These are phyloP conservation scores for Copidosoma floridanum DNA, from an alignment of 1,140 invertebrate species.

Conservation along the genomic window DNA sequence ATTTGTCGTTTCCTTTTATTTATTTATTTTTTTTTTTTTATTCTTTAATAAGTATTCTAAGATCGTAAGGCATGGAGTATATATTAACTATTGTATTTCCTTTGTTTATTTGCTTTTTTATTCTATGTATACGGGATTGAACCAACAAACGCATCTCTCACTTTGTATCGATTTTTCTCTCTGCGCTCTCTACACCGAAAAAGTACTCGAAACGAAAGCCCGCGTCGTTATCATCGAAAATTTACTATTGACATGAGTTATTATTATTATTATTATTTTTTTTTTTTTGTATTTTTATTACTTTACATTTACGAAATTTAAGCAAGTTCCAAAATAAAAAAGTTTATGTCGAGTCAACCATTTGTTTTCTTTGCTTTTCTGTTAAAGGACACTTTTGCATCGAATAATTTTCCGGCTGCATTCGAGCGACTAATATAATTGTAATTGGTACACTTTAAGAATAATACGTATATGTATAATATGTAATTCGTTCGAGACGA, in stretches of 20 bases:
- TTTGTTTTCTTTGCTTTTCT: not conserved
- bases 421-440: constrained; percentile 7
- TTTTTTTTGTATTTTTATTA: not conserved
- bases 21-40: constrained; percentile 40
- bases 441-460: not conserved
- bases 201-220: no score
- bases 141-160: constrained; percentile 24
- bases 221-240: no score
- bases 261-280: not conserved
- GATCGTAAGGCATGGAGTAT: constrained; percentile 57
- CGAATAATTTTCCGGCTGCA: constrained; percentile 1
- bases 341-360: not conserved
- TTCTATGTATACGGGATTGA: not conserved
- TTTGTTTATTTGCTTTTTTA: constrained; percentile 36
- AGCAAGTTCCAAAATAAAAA: not conserved
- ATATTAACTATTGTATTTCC: no score
- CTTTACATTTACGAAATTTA: constrained; percentile 5
- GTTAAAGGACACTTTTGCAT: not conserved
- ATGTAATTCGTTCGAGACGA: constrained; percentile 20
- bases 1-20: no score
- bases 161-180: not conserved
- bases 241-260: no score
- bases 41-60: constrained; percentile 36
- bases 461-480: constrained; percentile 3
- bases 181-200: no score